Evolutionary conservation across 92 coral and sea anemone species (phyloP).

Genomic region (Galaxea fascicularis): DNA sequence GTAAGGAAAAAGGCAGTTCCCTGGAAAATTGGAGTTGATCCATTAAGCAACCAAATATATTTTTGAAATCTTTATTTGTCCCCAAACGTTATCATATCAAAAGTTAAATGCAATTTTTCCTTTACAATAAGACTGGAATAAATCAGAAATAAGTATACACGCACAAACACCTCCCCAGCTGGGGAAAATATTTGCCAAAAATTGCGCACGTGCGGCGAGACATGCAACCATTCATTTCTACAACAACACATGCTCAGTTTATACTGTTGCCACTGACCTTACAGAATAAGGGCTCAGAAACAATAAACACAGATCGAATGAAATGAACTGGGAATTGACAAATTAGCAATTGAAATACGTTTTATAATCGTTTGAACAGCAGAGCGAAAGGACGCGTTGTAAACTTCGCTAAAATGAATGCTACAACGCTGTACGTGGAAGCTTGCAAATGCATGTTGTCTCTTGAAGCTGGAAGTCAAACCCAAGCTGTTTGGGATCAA

Average conservation of each 20-base stretch:
- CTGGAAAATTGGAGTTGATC: not conserved
- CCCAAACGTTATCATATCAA: not conserved
- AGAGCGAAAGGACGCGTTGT: not conserved
- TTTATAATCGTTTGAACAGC: not conserved
- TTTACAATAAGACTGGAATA: too few species aligned
- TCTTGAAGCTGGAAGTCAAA: constrained; percentile 61
- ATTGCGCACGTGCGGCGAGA: constrained; percentile 22
- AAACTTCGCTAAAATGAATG: constrained; percentile 67
- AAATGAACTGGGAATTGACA: constrained; percentile 9
- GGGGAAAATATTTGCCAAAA: not conserved
- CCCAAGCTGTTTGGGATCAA: constrained; percentile 81
- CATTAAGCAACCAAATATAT: not conserved
- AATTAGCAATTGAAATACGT: constrained; percentile 11
- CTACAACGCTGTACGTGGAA: constrained; percentile 94
- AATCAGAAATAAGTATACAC: not conserved
- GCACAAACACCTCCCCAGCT: constrained; percentile 8
- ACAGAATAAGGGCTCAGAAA: constrained; percentile 27
- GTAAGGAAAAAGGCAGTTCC: not conserved
- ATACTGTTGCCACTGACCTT: not conserved
- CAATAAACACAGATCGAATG: constrained; percentile 5
- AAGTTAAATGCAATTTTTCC: not conserved
- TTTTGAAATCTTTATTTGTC: not conserved
- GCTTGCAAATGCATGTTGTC: constrained; percentile 95
- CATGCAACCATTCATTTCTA: not conserved
- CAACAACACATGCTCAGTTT: constrained; percentile 19